Percentiles rank a stretch among this genome's conserved stretches.
These are phyloP conservation scores for Amphiprion ocellaris DNA, from an alignment of 2,113 vertebrate genomes.

Conservation along the genomic window DNA sequence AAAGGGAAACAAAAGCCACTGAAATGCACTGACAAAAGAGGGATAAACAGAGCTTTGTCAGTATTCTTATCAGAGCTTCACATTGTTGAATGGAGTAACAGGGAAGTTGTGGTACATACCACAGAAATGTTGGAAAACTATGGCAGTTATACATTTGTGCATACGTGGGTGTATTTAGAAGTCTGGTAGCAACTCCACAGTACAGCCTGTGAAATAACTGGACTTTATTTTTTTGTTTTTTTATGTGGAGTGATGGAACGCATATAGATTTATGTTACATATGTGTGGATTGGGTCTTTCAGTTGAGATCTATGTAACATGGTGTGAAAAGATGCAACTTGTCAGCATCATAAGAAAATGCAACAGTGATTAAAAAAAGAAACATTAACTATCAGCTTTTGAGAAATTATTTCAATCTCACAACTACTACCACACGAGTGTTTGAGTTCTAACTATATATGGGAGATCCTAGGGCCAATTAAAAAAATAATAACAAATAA, in stretches of 20 bases:
- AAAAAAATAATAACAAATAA: background rate
- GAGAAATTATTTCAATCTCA: background rate
- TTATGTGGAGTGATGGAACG: too few relatives aligned
- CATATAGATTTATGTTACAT: too few relatives aligned
- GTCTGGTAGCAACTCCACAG: too few relatives aligned
- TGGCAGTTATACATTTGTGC: too few relatives aligned
- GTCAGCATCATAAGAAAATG: too few relatives aligned
- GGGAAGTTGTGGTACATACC: background rate
- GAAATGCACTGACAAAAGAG: background rate
- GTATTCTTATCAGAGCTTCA: background rate
- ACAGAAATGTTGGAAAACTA: background rate
- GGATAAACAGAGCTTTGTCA: background rate
- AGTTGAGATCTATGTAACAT: background rate
- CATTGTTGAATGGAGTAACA: background rate
- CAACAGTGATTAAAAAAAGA: background rate
- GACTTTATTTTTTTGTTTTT: too few relatives aligned
- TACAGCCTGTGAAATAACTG: too few relatives aligned
- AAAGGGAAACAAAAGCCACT: background rate
- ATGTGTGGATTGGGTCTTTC: too few relatives aligned
- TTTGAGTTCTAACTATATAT: background rate
- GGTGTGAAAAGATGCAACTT: background rate
- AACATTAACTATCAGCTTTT: background rate
- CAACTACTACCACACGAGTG: background rate
- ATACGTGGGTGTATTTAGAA: too few relatives aligned
- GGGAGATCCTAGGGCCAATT: background rate